phyloP scores from a whole-genome alignment of 2,888 invertebrate genomes.

The Galerucella pusilla region DNA sequence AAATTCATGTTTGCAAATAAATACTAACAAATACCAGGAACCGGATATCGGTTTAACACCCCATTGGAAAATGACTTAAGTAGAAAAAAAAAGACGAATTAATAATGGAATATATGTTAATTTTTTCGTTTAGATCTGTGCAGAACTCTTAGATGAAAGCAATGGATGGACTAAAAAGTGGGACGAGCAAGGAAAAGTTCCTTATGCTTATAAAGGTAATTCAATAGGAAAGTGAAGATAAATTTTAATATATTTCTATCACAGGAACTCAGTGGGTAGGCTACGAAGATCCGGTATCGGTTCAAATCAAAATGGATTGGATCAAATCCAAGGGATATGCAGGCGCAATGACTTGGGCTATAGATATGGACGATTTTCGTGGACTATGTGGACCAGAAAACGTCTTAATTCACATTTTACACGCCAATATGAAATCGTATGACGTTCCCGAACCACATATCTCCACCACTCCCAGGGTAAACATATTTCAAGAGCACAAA shows the following conservation, averaged over 20 bases:
- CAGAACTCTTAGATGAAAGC: slow-evolving; percentile 75
- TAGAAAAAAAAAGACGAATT: too few species aligned
- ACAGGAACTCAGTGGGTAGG: slow-evolving; percentile 87
- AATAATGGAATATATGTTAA: background rate
- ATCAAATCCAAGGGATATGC: slow-evolving; percentile 84
- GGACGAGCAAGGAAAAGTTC: slow-evolving; percentile 85
- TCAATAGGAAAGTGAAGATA: background rate
- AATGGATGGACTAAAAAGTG: slow-evolving; percentile 86
- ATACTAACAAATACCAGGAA: too few species aligned
- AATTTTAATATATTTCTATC: slow-evolving; percentile 16
- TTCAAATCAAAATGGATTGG: slow-evolving; percentile 91
- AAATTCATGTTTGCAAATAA: too few species aligned
- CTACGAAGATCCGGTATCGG: slow-evolving; percentile 83
- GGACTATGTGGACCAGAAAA: slow-evolving; percentile 85
- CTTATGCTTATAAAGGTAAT: slow-evolving; percentile 84
- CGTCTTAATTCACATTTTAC: slow-evolving; percentile 77
- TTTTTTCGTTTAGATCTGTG: slow-evolving; percentile 75
- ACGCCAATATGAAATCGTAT: slow-evolving; percentile 78
- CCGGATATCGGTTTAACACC: too few species aligned
- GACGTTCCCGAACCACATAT: slow-evolving; percentile 75
- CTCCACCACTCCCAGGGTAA: slow-evolving; percentile 77
- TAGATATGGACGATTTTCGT: slow-evolving; percentile 91
- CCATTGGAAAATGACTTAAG: too few species aligned
- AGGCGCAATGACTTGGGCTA: slow-evolving; percentile 94
- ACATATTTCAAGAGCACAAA: slow-evolving; percentile 46